phyloP scores from a whole-genome alignment of 2,888 invertebrate genomes.

The Helleia helle region DNA sequence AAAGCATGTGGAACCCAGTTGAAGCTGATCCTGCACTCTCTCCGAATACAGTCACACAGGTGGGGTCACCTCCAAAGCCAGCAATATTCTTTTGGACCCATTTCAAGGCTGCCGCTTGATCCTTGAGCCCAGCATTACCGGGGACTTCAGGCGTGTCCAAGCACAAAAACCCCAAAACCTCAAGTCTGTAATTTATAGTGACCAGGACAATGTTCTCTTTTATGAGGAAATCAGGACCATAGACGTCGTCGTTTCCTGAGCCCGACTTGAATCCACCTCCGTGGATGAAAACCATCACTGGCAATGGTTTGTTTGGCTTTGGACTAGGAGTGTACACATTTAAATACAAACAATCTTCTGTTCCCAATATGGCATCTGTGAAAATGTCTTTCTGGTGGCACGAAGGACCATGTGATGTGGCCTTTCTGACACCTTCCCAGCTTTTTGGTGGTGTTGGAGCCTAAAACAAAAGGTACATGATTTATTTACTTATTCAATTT shows the following conservation, averaged over 20 bases:
- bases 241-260: slow-evolving; percentile 33
- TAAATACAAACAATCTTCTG: slow-evolving; percentile 43
- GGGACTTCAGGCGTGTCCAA: slow-evolving; percentile 37
- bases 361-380: slow-evolving; percentile 34
- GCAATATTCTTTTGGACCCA: slow-evolving; percentile 42
- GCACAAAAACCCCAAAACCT: slow-evolving; percentile 38
- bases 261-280: slow-evolving; percentile 37
- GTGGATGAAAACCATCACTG: slow-evolving; percentile 47
- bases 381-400: slow-evolving; percentile 11
- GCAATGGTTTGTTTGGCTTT: slow-evolving; percentile 23
- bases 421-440: not conserved
- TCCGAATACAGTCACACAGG: slow-evolving; percentile 42
- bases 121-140: slow-evolving; percentile 45
- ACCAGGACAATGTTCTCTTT: slow-evolving; percentile 36
- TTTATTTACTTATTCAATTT: too few species aligned
- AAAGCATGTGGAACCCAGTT: slow-evolving; percentile 33
- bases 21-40: slow-evolving; percentile 38
- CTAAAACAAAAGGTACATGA: not conserved
- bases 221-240: slow-evolving; percentile 40
- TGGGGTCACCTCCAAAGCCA: slow-evolving; percentile 41
- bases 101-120: slow-evolving; percentile 38
- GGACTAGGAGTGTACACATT: slow-evolving; percentile 42
- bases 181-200: slow-evolving; percentile 43
- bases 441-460: not conserved
- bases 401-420: not conserved